phyloP scores from a whole-genome alignment of 2,888 invertebrate genomes.

The Tenthredo amoena region DNA sequence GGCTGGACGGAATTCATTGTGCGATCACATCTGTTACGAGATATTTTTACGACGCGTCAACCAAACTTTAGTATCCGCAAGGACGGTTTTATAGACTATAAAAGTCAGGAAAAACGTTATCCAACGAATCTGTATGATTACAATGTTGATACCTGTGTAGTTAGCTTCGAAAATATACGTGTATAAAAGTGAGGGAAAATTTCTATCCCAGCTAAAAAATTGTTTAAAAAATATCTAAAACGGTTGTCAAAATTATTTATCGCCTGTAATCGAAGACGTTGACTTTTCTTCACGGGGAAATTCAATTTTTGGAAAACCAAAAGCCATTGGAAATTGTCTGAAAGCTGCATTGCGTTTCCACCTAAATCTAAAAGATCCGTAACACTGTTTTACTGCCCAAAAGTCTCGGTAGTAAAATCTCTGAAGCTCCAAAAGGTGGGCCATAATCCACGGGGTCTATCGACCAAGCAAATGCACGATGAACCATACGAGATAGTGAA shows the following conservation, averaged over 20 bases:
- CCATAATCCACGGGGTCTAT: background rate
- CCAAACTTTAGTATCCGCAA: slow-evolving; percentile 17
- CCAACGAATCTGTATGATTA: slow-evolving; percentile 8
- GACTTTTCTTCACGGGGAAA: background rate
- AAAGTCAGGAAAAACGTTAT: background rate
- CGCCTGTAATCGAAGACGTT: background rate
- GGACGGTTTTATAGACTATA: slow-evolving; percentile 17
- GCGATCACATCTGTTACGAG: background rate
- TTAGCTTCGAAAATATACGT: background rate
- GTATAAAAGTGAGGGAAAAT: background rate
- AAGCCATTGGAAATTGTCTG: background rate
- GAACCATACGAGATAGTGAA: slow-evolving; percentile 5
- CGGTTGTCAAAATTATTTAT: background rate
- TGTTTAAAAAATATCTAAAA: background rate
- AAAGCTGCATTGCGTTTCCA: background rate
- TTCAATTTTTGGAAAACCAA: background rate
- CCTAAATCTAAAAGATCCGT: background rate
- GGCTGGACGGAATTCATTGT: background rate
- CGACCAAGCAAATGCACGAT: background rate
- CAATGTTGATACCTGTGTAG: background rate
- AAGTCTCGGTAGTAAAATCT: background rate
- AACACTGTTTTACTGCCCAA: background rate
- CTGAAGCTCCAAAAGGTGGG: too few species aligned
- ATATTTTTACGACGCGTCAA: slow-evolving; percentile 27
- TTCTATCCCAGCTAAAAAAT: background rate